Evolutionary conservation across 2,888 invertebrate genomes (phyloP), one percentile per base, ranked within the genome.

Genomic region (Drosophila subquinaria): DNA sequence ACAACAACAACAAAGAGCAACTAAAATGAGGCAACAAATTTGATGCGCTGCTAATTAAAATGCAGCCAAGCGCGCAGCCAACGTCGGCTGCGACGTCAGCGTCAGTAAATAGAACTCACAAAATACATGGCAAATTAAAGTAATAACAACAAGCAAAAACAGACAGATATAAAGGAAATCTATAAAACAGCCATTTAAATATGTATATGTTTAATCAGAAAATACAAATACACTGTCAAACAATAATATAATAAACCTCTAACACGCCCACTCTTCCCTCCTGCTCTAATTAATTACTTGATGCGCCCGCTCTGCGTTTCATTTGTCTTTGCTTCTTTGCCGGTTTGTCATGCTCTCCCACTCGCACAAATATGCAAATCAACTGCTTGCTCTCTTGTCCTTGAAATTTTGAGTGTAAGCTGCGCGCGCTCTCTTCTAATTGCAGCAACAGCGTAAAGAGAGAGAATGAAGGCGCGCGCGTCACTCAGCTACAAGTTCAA

Each of bases 1-100:
- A 53, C 43, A 53, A 53, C 73, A 68, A 53, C 33, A 66, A 61
- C 27, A 55, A 43, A 20, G 36, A n/a, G 35, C 33, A 60, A 30
- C 15, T 40, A 48, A 13, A 38, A 60, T n/a, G n/a, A 13, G 42
- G 40, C 63, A 55, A 51, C 11, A 68, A 53, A 74, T 65, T 59
- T 42, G 17, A 20, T 57, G 36, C 51, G 48, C 20, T 60, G 66
- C 79, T 84, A 84, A 81, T 81, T 81, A 84, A 81, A 84, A 79
- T 76, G 82, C 82, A 81, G 51, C 50, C 73, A 64, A 62, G 83
- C 79, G 66, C 61, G 45, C 45, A 23, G 45, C 45, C 27, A n/a
- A 8, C 45, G 45, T n/a, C 10, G 45, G 13, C 45, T 5, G 45
- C 45, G 45, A 4, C 11, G 45, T 13, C 45, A 11, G 23, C 45